These are phyloP conservation scores for Mythimna impura DNA, from an alignment of 2,888 invertebrate species.

Conservation along the genomic window DNA sequence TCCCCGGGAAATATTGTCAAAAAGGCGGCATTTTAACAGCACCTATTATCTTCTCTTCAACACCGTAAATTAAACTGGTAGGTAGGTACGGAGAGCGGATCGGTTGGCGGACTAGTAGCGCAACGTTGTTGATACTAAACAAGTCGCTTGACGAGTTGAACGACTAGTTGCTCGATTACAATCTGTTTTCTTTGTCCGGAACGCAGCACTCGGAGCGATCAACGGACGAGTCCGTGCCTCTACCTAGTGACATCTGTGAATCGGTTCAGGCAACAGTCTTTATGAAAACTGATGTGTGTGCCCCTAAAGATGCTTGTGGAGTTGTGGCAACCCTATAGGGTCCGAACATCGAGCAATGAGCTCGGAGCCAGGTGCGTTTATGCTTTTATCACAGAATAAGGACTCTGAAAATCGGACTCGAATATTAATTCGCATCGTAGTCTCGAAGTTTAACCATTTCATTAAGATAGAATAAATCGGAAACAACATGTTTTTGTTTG, in stretches of 20 bases:
- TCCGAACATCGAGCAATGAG: slow-evolving; percentile 58
- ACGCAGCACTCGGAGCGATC: slow-evolving; percentile 72
- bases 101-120: slow-evolving; percentile 71
- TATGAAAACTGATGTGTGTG: slow-evolving; percentile 69
- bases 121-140: slow-evolving; percentile 69
- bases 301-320: slow-evolving; percentile 74
- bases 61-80: slow-evolving; percentile 87
- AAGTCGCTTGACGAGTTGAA: slow-evolving; percentile 58
- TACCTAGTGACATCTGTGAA: slow-evolving; percentile 74
- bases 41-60: slow-evolving; percentile 86
- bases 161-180: slow-evolving; percentile 76
- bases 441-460: slow-evolving; percentile 65
- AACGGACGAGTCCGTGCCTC: slow-evolving; percentile 69
- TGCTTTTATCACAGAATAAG: slow-evolving; percentile 75
- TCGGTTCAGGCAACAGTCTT: slow-evolving; percentile 72
- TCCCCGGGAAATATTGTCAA: slow-evolving; percentile 71
- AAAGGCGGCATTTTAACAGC: slow-evolving; percentile 82
- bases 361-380: slow-evolving; percentile 77
- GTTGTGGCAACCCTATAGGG: slow-evolving; percentile 65
- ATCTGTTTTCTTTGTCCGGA: slow-evolving; percentile 88
- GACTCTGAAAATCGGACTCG: slow-evolving; percentile 75
- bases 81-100: slow-evolving; percentile 76
- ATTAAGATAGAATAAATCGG: slow-evolving; percentile 52
- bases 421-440: slow-evolving; percentile 72
- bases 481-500: slow-evolving; percentile 52